phyloP scores from a whole-genome alignment of 2,888 invertebrate species.

The Xestia sexstrigata region DNA sequence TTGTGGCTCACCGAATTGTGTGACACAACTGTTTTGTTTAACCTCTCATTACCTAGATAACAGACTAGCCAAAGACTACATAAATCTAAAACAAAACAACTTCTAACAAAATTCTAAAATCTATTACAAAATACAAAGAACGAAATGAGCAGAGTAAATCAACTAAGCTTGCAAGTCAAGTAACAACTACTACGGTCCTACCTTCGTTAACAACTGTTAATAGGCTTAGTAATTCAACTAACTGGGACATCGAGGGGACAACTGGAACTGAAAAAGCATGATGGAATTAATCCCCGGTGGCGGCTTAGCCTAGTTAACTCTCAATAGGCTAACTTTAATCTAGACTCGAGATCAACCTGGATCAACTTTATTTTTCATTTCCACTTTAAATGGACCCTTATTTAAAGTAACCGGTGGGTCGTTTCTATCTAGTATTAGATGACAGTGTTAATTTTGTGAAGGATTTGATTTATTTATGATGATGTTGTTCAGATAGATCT shows the following conservation, averaged over 20 bases:
- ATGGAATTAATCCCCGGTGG: slow-evolving; percentile 61
- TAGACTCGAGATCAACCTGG: slow-evolving; percentile 77
- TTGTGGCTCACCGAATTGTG: no score
- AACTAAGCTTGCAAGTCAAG: slow-evolving; percentile 48
- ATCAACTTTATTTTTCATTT: slow-evolving; percentile 79
- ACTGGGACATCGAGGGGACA: slow-evolving; percentile 64
- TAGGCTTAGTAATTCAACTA: slow-evolving; percentile 76
- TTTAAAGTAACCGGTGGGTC: slow-evolving; percentile 60
- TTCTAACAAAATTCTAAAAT: slow-evolving; percentile 22
- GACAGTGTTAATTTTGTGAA: neutral
- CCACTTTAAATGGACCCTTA: slow-evolving; percentile 63
- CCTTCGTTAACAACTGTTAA: slow-evolving; percentile 75
- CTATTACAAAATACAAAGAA: slow-evolving; percentile 27
- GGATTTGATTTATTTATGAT: neutral
- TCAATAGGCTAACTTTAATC: slow-evolving; percentile 80
- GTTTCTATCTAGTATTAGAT: slow-evolving; percentile 21
- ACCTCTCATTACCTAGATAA: neutral
- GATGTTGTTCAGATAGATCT: neutral
- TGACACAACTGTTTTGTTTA: no score
- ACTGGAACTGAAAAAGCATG: slow-evolving; percentile 62
- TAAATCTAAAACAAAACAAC: slow-evolving; percentile 4
- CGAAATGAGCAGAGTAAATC: slow-evolving; percentile 36
- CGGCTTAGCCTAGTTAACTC: slow-evolving; percentile 79
- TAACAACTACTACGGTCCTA: slow-evolving; percentile 41
- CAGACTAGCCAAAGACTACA: neutral